A percentile compares a stretch with the other conserved stretches of the same genome.
phyloP scores from a whole-genome alignment of 2,113 vertebrate genomes.

The Sinosuthora webbiana region DNA sequence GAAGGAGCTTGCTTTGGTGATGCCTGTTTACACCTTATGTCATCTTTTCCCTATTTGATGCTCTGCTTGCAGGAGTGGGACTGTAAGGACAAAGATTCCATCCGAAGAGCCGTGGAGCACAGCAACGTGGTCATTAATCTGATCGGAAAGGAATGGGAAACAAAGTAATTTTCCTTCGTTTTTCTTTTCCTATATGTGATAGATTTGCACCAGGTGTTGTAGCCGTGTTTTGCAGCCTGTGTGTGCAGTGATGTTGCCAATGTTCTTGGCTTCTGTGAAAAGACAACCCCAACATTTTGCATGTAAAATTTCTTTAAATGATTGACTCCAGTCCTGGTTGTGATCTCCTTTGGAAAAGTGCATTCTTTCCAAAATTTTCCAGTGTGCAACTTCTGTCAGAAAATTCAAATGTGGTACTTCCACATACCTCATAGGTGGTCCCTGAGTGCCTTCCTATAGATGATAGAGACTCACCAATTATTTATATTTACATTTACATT shows the following conservation, averaged over 20 bases:
- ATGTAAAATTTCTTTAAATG: background rate
- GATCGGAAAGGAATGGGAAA: conserved; percentile 93
- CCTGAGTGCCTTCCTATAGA: background rate
- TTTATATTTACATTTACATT: background rate
- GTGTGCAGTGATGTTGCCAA: background rate
- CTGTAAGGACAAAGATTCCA: conserved; percentile 84
- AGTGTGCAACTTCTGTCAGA: background rate
- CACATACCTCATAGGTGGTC: background rate
- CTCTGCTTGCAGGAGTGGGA: conserved; percentile 87
- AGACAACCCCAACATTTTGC: background rate
- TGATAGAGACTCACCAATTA: background rate
- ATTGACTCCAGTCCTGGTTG: background rate
- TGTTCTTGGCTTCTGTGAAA: background rate
- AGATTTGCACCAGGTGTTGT: background rate
- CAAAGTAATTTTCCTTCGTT: conserved; percentile 76
- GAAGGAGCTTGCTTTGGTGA: background rate
- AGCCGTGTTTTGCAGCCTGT: background rate
- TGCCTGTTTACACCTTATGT: background rate
- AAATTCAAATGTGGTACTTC: background rate
- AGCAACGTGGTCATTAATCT: conserved; percentile 96
- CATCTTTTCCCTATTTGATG: background rate
- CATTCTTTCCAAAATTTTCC: background rate
- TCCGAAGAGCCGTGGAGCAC: conserved; percentile 81
- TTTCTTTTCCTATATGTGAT: background rate
- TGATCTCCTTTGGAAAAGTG: background rate